Evolutionary conservation across 1,140 invertebrate genomes (phyloP).

Genomic region (Melanaphis sacchari): DNA sequence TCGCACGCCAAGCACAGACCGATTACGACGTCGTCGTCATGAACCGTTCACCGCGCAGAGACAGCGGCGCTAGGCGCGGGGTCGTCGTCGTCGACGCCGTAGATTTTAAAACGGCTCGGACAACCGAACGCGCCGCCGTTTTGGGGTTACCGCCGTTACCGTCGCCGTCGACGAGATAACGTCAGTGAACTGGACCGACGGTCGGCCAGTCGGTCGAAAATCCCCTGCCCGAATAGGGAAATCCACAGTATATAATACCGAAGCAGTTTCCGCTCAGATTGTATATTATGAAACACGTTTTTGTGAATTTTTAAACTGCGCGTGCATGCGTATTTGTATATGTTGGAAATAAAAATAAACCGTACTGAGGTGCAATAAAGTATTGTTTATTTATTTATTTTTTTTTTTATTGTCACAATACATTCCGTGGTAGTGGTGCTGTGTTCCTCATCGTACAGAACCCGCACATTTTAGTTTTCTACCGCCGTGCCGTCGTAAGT

Average conservation of each 20-base stretch:
- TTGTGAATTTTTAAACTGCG: not conserved
- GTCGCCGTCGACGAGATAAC: not conserved
- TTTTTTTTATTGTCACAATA: not conserved
- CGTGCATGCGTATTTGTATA: too few species aligned
- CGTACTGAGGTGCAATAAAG: not conserved
- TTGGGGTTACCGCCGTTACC: not conserved
- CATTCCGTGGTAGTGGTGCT: not conserved
- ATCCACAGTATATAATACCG: not conserved
- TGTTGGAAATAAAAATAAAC: not conserved
- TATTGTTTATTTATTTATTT: not conserved
- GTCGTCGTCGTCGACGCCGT: not conserved
- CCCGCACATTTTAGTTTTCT: not conserved
- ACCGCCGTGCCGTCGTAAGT: too few species aligned
- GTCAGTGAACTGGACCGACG: not conserved
- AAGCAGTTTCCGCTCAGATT: not conserved
- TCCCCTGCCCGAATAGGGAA: not conserved
- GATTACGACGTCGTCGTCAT: not conserved
- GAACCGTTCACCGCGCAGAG: not conserved
- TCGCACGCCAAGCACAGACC: not conserved
- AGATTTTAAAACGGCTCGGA: not conserved
- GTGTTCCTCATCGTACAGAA: not conserved
- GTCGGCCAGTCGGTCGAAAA: not conserved
- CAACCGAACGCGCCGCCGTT: not conserved
- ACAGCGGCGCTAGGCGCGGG: not conserved
- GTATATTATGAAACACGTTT: not conserved